Conservation (phyloP, 2,113 vertebrate species). For the Sapajus apella region DNA sequence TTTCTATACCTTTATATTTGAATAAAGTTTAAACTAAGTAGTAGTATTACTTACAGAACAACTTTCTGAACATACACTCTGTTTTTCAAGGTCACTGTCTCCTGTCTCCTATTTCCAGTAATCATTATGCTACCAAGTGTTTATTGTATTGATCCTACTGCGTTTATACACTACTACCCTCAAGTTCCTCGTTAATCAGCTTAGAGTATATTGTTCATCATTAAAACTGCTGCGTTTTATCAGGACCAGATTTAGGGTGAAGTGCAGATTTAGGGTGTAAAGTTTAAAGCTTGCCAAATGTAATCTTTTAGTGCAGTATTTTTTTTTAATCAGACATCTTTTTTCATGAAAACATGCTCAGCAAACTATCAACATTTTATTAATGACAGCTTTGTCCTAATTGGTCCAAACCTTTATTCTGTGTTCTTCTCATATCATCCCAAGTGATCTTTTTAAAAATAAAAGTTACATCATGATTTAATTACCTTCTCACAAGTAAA, state of each 20-base stretch:
- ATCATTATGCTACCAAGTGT: fast-evolving
- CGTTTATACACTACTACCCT: too few relatives aligned
- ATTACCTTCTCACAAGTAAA: background rate
- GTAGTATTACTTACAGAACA: background rate
- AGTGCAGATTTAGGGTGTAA: background rate
- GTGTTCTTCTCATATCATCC: background rate
- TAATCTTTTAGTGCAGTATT: background rate
- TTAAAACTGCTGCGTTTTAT: background rate
- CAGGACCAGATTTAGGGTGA: background rate
- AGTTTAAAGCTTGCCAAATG: too few relatives aligned
- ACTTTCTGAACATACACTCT: background rate
- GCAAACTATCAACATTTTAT: background rate
- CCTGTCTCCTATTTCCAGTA: background rate
- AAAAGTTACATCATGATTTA: background rate
- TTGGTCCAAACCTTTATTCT: too few relatives aligned
- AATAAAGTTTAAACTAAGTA: background rate
- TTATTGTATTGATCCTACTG: background rate
- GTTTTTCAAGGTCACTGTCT: background rate
- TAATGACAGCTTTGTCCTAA: background rate
- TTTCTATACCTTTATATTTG: background rate
- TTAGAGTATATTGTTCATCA: background rate
- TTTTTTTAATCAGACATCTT: background rate
- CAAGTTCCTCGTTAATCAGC: background rate
- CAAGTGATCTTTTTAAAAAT: background rate
- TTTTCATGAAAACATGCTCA: background rate